These are phyloP conservation scores for Heterohyrax brucei DNA, from an alignment of 2,797 vertebrate genomes.

Conservation along the genomic window DNA sequence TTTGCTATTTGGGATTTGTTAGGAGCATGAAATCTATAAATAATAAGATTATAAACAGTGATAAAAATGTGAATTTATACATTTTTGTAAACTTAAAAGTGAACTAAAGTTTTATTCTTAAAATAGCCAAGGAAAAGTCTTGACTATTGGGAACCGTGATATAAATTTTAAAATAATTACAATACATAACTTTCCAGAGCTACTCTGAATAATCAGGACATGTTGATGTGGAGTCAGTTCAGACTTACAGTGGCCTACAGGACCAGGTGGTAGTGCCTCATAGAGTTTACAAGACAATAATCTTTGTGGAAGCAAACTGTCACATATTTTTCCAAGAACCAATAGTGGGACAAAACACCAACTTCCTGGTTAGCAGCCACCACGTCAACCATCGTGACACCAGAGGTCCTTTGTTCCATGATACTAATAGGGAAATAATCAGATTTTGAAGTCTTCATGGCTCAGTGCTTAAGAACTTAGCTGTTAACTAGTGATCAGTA, in stretches of 20 bases:
- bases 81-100: slow-evolving; percentile 49
- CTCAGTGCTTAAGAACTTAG: too few relatives aligned
- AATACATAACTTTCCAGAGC: not conserved
- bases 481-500: too few relatives aligned
- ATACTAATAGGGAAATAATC: not conserved
- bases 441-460: not conserved
- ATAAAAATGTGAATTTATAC: not conserved
- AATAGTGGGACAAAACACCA: too few relatives aligned
- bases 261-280: too few relatives aligned
- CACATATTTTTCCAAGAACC: too few relatives aligned
- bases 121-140: not conserved
- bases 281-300: too few relatives aligned
- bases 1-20: not conserved
- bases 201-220: too few relatives aligned
- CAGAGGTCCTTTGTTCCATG: not conserved
- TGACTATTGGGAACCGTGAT: not conserved
- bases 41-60: not conserved
- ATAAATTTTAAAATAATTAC: slow-evolving; percentile 48
- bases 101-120: slow-evolving; percentile 31
- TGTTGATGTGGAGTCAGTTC: too few relatives aligned
- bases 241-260: too few relatives aligned
- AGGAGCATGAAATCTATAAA: not conserved
- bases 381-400: too few relatives aligned
- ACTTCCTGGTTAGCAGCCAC: too few relatives aligned
- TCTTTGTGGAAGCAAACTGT: too few relatives aligned